Evolutionary conservation across 2,888 invertebrate species (phyloP).

Genomic region (Allygus modestus): DNA sequence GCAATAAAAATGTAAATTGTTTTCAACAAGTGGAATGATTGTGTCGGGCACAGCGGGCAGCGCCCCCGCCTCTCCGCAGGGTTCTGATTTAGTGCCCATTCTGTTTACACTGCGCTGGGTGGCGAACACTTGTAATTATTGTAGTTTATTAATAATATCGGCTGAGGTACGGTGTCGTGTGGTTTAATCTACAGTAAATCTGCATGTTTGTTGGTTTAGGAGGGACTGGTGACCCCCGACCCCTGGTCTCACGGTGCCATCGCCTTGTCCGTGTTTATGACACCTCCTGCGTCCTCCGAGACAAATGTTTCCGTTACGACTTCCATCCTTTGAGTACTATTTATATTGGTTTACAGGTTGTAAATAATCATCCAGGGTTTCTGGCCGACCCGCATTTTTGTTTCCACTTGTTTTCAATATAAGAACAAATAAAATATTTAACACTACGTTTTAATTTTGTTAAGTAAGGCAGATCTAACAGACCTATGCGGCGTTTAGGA

Average conservation of each 20-base stretch:
- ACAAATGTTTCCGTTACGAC: constrained; percentile 20
- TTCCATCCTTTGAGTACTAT: background rate
- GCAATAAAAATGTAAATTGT: constrained; percentile 67
- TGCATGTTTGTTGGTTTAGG: constrained; percentile 55
- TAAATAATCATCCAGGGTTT: too few species aligned
- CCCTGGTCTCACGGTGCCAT: background rate
- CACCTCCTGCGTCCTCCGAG: background rate
- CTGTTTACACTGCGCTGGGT: constrained; percentile 61
- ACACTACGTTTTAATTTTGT: too few species aligned
- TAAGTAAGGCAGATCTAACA: too few species aligned
- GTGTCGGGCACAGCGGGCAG: constrained; percentile 61
- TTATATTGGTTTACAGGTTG: background rate
- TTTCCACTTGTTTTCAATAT: too few species aligned
- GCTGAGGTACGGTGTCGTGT: constrained; percentile 33
- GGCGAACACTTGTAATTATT: constrained; percentile 62
- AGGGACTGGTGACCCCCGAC: background rate
- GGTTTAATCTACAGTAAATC: constrained; percentile 60
- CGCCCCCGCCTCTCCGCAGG: constrained; percentile 35
- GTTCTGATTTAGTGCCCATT: constrained; percentile 53
- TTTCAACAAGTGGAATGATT: constrained; percentile 63
- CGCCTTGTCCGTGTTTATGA: constrained; percentile 3
- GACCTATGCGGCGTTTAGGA: too few species aligned
- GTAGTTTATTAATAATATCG: constrained; percentile 62
- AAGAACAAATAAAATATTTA: too few species aligned
- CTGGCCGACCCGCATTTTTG: too few species aligned